Conservation (phyloP, 2,888 invertebrate species). For the Sphaerophoria taeniata region DNA sequence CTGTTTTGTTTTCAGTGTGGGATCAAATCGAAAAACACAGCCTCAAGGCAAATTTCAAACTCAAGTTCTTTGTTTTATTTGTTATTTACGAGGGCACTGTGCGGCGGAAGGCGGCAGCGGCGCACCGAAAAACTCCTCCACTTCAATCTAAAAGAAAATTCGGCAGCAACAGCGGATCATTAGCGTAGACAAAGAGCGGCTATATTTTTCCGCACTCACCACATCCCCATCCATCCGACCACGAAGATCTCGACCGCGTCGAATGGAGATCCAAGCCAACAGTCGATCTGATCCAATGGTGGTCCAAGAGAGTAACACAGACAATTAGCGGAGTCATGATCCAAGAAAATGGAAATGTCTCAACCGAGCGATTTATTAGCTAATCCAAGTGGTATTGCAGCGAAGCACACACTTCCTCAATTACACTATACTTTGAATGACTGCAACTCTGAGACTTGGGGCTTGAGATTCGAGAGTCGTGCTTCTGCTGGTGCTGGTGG, state of each 20-base stretch:
- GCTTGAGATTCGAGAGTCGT: constrained; percentile 33
- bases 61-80: constrained; percentile 6
- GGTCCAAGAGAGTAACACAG: constrained; percentile 60
- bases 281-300: constrained; percentile 48
- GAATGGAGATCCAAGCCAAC: constrained; percentile 65
- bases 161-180: constrained; percentile 61
- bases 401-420: constrained; percentile 74
- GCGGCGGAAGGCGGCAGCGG: constrained; percentile 17
- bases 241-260: constrained; percentile 14
- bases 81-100: constrained; percentile 60
- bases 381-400: constrained; percentile 74
- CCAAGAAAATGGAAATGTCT: constrained; percentile 75
- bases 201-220: constrained; percentile 27
- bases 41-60: constrained; percentile 54
- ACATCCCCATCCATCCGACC: neutral
- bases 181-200: constrained; percentile 72
- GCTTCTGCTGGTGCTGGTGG: constrained; percentile 32
- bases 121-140: constrained; percentile 59
- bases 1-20: constrained; percentile 52
- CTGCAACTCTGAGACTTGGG: constrained; percentile 10
- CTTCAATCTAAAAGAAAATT: constrained; percentile 29
- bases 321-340: constrained; percentile 74
- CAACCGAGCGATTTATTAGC: constrained; percentile 72
- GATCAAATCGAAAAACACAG: constrained; percentile 66
- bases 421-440: constrained; percentile 39